A percentile compares a stretch with the other conserved stretches of the same genome.
Evolutionary conservation across 2,888 invertebrate species (phyloP).

Genomic region (Rotaria sp.): DNA sequence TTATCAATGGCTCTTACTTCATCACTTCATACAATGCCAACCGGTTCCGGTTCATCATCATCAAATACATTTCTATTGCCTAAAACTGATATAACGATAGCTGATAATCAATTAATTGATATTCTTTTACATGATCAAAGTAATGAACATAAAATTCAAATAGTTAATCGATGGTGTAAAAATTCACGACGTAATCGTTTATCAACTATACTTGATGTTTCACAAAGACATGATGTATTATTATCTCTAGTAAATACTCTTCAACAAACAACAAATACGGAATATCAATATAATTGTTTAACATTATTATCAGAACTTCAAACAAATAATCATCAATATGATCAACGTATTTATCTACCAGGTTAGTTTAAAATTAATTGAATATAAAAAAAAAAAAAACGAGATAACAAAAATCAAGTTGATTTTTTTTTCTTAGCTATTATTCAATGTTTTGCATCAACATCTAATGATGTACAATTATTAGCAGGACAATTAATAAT

Average conservation of each 20-base stretch:
- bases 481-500: neutral
- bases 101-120: conserved; percentile 13
- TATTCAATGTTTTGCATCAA: neutral
- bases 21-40: neutral
- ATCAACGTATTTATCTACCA: conserved; percentile 11
- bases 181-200: neutral
- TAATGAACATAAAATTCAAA: neutral
- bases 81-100: neutral
- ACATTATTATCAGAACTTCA: neutral
- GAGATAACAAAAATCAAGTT: too few relatives aligned
- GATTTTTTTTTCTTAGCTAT: neutral
- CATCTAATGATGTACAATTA: neutral
- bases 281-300: conserved; percentile 19
- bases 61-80: neutral
- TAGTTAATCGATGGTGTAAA: conserved; percentile 26
- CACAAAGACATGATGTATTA: neutral
- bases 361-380: neutral
- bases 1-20: neutral
- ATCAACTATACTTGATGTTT: neutral
- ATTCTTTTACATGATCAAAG: neutral
- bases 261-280: neutral
- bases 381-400: too few relatives aligned
- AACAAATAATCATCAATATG: neutral
- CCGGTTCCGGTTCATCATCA: neutral
- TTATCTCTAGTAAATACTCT: conserved; percentile 18